phyloP scores from a whole-genome alignment of 2,888 invertebrate genomes.

The Chaitophorus viminalis region DNA sequence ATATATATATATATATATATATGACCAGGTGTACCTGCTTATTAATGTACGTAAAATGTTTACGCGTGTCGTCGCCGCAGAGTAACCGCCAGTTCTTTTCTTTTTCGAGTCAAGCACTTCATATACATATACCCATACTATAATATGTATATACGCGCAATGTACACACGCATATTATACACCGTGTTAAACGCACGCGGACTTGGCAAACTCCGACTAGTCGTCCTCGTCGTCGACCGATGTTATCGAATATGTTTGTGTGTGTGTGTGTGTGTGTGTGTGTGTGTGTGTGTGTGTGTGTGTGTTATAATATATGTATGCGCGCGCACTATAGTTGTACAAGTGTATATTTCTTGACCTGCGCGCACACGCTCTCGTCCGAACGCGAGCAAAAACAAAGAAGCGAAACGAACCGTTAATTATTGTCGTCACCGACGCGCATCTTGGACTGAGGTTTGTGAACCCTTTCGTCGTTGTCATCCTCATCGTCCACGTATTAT shows the following conservation, averaged over 20 bases:
- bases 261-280: not conserved
- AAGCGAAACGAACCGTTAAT: constrained; percentile 45
- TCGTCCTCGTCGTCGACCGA: not conserved
- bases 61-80: too few relatives aligned
- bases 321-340: not conserved
- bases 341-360: constrained; percentile 38
- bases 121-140: too few relatives aligned
- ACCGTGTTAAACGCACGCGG: not conserved
- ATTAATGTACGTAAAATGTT: too few relatives aligned
- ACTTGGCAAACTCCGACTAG: not conserved
- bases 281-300: too few relatives aligned
- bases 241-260: not conserved
- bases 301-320: not conserved
- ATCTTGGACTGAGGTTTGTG: constrained; percentile 35
- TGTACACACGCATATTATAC: not conserved
- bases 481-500: not conserved
- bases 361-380: not conserved
- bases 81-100: too few relatives aligned
- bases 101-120: too few relatives aligned
- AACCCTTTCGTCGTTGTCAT: constrained; percentile 21
- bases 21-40: too few relatives aligned
- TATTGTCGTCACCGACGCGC: not conserved
- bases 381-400: constrained; percentile 31
- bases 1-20: too few relatives aligned
- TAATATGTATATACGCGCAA: too few relatives aligned